Base-by-base conservation (phyloP, 2,113 vertebrate species). In the Zingel zingel region DNA sequence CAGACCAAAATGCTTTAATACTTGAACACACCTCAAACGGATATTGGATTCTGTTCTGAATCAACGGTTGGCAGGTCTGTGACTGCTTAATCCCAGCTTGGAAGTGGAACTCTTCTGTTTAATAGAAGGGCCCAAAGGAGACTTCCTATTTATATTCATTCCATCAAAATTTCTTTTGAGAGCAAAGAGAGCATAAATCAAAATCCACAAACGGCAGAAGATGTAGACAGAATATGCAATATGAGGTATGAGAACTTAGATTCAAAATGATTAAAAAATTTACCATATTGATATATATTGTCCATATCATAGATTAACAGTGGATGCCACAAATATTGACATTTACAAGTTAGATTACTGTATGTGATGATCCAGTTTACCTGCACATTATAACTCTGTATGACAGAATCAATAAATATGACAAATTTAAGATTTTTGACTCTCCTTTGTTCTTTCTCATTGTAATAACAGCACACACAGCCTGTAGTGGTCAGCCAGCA, bases 21-120 rank as follows among this genome's bases (percentile, higher is more conserved):
- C 61, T 88, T 80, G 74, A 82, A 86, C 64, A 53, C 43, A 75
- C 68, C 81, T 84, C 72, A 89, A 77, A 87, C 11, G 10, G 64
- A 85, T 65, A 80, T 77, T 51, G 50, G 59, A 84, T 45, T 59
- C 3, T 54, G 2, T 1, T 2, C 36, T 69, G 65, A 79, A 81
- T 83, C 86, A 90, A 89, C 23, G 12, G 12, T 56, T 79, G 64
- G 50, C 67, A 45, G 65, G 23, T 8, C 19, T 21, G 45, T 25
- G 1, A 64, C 45, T 25, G 65, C 51, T 85, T 84, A 43, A 74
- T 81, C 58, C 25, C 66, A 56, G 69, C 74, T 65, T 79, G 67
- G 33, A 70, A 58, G 68, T 66, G 56, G 2, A 82, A 19, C 27
- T 82, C 65, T 59, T 68, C 58, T 23, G 53, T 71, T 75, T 14